phyloP scores from a whole-genome alignment of 2,888 invertebrate species.

The Tribolium freemani region DNA sequence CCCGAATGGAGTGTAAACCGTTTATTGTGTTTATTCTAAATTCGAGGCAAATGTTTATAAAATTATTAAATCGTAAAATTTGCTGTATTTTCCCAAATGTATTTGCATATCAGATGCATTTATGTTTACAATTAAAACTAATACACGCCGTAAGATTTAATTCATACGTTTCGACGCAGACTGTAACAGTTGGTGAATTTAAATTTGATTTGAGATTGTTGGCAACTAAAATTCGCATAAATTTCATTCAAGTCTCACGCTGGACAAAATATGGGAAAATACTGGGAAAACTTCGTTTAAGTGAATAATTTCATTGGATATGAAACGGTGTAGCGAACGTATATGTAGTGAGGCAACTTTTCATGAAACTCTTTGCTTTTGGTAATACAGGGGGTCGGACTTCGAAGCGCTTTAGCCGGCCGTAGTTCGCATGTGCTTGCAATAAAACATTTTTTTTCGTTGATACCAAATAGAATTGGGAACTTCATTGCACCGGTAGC shows the following conservation, averaged over 20 bases:
- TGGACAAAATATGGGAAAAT: not conserved
- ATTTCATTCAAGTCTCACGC: not conserved
- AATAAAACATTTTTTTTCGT: slow-evolving; percentile 42
- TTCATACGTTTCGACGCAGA: not conserved
- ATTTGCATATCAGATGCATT: not conserved
- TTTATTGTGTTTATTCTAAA: no score
- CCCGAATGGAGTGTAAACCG: not conserved
- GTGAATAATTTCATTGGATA: slow-evolving; percentile 9
- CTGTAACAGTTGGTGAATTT: not conserved
- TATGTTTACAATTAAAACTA: not conserved
- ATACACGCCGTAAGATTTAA: not conserved
- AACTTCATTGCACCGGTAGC: slow-evolving; percentile 39
- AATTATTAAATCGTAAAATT: not conserved
- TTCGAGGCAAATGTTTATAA: not conserved
- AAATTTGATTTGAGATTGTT: not conserved
- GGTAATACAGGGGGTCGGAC: slow-evolving; percentile 19
- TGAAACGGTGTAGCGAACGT: slow-evolving; percentile 15
- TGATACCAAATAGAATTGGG: slow-evolving; percentile 40
- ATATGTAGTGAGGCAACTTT: slow-evolving; percentile 20
- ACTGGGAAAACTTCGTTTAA: not conserved
- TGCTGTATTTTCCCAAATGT: not conserved
- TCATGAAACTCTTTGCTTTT: slow-evolving; percentile 26
- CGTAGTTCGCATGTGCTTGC: slow-evolving; percentile 42
- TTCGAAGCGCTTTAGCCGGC: slow-evolving; percentile 6
- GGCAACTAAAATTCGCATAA: slow-evolving; percentile 15